A percentile compares a stretch with the other conserved stretches of the same genome.
phyloP scores from a whole-genome alignment of 2,113 vertebrate genomes.

The Oryzias woworae region DNA sequence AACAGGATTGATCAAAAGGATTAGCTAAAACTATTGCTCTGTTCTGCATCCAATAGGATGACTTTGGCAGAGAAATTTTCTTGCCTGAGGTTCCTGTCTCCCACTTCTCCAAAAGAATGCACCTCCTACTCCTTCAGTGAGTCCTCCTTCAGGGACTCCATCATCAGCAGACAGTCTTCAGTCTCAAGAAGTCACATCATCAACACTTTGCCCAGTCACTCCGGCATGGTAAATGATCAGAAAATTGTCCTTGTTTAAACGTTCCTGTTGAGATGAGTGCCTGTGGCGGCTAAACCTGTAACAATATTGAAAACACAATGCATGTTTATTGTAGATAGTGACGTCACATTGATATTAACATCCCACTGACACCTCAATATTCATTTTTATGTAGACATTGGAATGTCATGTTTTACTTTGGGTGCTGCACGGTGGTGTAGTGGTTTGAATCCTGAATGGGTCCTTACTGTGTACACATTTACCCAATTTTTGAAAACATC shows the following conservation, averaged over 20 bases:
- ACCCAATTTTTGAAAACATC: too few species aligned
- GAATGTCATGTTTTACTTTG: too few species aligned
- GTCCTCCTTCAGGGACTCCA: constrained; percentile 72
- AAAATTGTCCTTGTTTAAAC: background rate
- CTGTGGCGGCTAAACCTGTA: background rate
- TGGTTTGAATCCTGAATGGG: too few species aligned
- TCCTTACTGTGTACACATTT: too few species aligned
- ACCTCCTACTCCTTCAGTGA: constrained; percentile 80
- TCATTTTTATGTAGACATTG: too few species aligned
- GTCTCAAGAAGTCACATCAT: constrained; percentile 61
- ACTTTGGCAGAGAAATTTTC: constrained; percentile 87
- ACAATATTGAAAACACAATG: too few species aligned
- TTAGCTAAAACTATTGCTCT: background rate
- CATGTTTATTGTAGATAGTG: too few species aligned
- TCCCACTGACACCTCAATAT: too few species aligned
- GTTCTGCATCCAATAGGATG: constrained; percentile 70
- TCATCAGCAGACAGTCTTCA: constrained; percentile 70
- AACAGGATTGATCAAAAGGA: background rate
- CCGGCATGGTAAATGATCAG: constrained; percentile 45
- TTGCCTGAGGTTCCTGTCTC: constrained; percentile 81
- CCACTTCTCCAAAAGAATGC: constrained; percentile 72
- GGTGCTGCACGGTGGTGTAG: too few species aligned
- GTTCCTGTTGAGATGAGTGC: background rate
- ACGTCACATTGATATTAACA: too few species aligned
- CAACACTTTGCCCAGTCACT: constrained; percentile 22